A percentile compares a stretch with the other conserved stretches of the same genome.
Conservation (phyloP, 2,888 invertebrate species). For the Cosmopolites sordidus region DNA sequence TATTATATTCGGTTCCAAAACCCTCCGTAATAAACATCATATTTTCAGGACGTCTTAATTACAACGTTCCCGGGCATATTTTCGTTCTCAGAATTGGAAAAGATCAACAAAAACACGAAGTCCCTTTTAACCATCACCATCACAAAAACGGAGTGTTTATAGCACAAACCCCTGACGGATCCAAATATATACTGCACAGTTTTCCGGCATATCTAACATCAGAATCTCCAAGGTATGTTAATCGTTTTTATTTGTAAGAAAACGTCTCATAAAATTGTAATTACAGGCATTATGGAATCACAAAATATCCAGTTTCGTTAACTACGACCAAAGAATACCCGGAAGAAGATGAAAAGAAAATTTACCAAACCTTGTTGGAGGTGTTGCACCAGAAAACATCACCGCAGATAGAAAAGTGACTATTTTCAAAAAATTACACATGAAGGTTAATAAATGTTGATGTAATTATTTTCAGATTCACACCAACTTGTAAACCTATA, state of each 20-base stretch:
- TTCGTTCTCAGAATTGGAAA: constrained; percentile 53
- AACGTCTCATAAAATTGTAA: too few relatives aligned
- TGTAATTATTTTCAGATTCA: constrained; percentile 7
- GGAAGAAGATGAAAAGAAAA: constrained; percentile 18
- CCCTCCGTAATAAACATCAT: too few relatives aligned
- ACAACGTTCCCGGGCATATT: constrained; percentile 57
- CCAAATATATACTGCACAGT: constrained; percentile 37
- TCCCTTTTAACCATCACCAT: constrained; percentile 11
- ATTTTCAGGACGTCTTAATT: constrained; percentile 48
- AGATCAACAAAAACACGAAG: constrained; percentile 15
- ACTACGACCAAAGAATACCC: constrained; percentile 6
- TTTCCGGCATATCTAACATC: constrained; percentile 33
- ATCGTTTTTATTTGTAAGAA: too few relatives aligned
- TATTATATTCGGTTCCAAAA: too few relatives aligned
- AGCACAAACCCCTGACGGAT: constrained; percentile 34
- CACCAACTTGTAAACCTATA: constrained; percentile 19
- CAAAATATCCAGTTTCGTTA: not conserved
- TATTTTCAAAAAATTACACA: not conserved
- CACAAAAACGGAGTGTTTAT: constrained; percentile 29
- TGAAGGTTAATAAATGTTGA: not conserved
- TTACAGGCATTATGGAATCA: not conserved
- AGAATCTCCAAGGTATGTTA: constrained; percentile 13
- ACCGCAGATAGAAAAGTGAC: constrained; percentile 8
- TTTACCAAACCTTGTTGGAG: constrained; percentile 19
- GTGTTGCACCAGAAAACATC: constrained; percentile 21